Evolutionary conservation across 2,888 invertebrate genomes (phyloP).

Genomic region (Stegana nigrithorax): DNA sequence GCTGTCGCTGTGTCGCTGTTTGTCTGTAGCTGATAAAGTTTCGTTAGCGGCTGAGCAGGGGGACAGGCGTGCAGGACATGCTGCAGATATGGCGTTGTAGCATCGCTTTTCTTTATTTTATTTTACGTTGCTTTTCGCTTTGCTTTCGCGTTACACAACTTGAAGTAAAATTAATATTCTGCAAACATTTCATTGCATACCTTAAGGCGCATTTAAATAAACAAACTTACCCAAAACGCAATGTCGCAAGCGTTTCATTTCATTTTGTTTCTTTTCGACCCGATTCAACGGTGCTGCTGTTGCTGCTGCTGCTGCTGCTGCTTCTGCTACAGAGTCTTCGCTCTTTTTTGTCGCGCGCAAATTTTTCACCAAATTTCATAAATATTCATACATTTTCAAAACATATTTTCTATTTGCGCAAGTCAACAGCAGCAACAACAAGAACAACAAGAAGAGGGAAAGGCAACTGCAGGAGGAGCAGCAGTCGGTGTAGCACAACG

Average conservation of each 20-base stretch:
- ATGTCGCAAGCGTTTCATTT: no score
- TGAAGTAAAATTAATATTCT: conserved; percentile 50
- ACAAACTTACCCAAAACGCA: conserved; percentile 45
- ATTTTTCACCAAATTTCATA: conserved; percentile 57
- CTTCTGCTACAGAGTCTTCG: background rate
- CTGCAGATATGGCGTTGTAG: background rate
- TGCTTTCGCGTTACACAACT: conserved; percentile 29
- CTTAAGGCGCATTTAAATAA: conserved; percentile 59
- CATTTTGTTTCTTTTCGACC: no score
- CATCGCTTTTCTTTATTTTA: no score
- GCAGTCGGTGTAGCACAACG: background rate
- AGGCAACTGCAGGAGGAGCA: background rate
- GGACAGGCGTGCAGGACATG: conserved; percentile 24
- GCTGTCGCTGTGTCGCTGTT: conserved; percentile 33
- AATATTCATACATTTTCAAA: conserved; percentile 58
- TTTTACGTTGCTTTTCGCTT: background rate
- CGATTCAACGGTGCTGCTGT: no score
- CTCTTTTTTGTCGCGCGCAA: conserved; percentile 16
- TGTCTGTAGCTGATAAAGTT: conserved; percentile 23
- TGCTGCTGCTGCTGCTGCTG: background rate
- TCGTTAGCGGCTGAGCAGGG: conserved; percentile 27
- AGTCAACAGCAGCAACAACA: conserved; percentile 18
- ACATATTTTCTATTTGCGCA: conserved; percentile 61
- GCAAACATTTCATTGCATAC: conserved; percentile 52
- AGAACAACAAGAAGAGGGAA: background rate